Evolutionary conservation across 2,888 invertebrate species (phyloP).

Genomic region (Heliconius erato): DNA sequence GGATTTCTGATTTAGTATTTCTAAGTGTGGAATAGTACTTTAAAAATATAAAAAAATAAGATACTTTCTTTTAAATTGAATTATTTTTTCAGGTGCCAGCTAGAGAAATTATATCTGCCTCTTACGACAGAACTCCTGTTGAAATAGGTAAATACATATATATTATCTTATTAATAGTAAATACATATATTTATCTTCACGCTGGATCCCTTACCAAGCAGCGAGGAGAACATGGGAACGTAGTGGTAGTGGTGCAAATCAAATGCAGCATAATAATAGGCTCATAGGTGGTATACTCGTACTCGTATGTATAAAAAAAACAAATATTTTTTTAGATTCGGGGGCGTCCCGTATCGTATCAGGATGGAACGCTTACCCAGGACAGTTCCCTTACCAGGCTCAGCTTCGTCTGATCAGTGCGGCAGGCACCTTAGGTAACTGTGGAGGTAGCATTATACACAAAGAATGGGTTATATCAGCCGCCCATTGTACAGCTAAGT

Average conservation of each 20-base stretch:
- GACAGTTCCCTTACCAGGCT: slow-evolving; percentile 17
- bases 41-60: no score
- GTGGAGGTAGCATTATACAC: slow-evolving; percentile 19
- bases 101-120: background rate
- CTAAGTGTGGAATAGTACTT: no score
- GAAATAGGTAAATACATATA: background rate
- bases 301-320: no score
- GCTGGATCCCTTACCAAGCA: no score
- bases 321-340: background rate
- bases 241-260: no score
- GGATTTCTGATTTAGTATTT: no score
- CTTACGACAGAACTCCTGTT: slow-evolving; percentile 4
- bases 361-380: slow-evolving; percentile 1
- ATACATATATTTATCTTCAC: no score
- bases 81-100: slow-evolving; percentile 9
- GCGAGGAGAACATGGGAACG: no score
- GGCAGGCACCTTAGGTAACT: background rate
- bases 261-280: no score
- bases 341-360: background rate
- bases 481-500: slow-evolving; percentile 22
- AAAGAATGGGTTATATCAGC: slow-evolving; percentile 15
- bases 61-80: background rate
- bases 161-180: no score
- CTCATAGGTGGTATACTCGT: no score
- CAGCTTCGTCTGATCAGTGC: background rate